Base-by-base conservation (phyloP, 2,888 invertebrate genomes). In the Hoplodrina blanda region DNA sequence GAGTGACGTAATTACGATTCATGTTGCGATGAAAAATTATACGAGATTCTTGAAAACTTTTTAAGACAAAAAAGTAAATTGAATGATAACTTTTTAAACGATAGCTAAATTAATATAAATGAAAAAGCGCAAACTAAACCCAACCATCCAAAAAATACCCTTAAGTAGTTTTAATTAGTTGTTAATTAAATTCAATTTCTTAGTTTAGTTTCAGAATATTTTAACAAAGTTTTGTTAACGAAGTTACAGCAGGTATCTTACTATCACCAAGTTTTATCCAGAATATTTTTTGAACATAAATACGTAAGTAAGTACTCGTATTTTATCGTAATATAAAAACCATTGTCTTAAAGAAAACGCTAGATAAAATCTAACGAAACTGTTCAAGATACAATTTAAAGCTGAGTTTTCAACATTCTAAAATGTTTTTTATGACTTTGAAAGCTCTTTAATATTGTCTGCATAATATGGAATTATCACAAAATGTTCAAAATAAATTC, bases 91-190 rank as follows among this genome's bases (percentile, higher is more conserved):
- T 64, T 73, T 54, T 13, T 56, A 46, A 73, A 52, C 6, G 37
- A 37, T 15, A 10, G 25, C 50, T 46, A 52, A 64, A 46, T 52
- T 11, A 25, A 59, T 37, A 53, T n/a, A 30, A 53, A 62, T 17
- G 4, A 33, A 44, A 64, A 60, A 46, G 8, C 17, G 37, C 25
- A 63, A 70, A 64, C 61, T 49, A 56, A 63, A 64, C 8, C 13
- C 52, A 53, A 25, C 2, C 55, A 57, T 41, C 17, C 71, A 57
- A 49, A n/a, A 70, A 56, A 64, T 37, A 50, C 17, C 19, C 11
- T 2, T 4, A 70, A 63, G 55, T 60, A 49, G 49, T 63, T 76
- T 76, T 56, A 49, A 76, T 70, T 61, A 25, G n/a, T 61, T 70
- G 49, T 46, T 65, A 46, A 64, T 62, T 53, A 57, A 11, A 50